These are phyloP conservation scores for Colossoma macropomum DNA, from an alignment of 2,113 vertebrate genomes.

Conservation along the genomic window DNA sequence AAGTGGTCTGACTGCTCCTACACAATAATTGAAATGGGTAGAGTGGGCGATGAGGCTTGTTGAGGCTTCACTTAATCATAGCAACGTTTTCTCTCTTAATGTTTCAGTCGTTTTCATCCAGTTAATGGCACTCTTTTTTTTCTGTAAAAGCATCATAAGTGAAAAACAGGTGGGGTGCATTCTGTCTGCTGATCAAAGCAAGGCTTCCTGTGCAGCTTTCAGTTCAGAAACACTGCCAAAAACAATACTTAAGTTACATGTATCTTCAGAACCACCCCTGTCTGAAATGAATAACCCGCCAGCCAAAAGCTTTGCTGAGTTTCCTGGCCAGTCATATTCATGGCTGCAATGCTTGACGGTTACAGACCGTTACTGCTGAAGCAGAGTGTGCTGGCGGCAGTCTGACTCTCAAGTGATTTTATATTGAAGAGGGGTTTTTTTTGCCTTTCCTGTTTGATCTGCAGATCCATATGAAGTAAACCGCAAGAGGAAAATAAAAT, in stretches of 20 bases:
- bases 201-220: slow-evolving; percentile 7
- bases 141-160: background rate
- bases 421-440: background rate
- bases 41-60: background rate
- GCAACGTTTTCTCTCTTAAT: background rate
- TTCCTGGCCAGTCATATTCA: background rate
- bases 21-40: background rate
- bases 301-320: background rate
- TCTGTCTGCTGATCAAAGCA: background rate
- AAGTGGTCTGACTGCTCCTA: background rate
- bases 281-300: background rate
- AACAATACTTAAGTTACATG: background rate
- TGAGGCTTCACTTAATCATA: background rate
- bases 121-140: background rate
- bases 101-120: background rate
- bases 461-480: slow-evolving; percentile 81
- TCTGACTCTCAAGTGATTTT: background rate
- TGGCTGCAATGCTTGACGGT: background rate
- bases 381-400: background rate
- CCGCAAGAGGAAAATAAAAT: slow-evolving; percentile 76
- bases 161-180: background rate
- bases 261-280: background rate
- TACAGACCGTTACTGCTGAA: background rate
- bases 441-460: slow-evolving; percentile 35
- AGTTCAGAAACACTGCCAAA: background rate